phyloP scores from a whole-genome alignment of 2,113 vertebrate species.

The Corythoichthys haematopterus region DNA sequence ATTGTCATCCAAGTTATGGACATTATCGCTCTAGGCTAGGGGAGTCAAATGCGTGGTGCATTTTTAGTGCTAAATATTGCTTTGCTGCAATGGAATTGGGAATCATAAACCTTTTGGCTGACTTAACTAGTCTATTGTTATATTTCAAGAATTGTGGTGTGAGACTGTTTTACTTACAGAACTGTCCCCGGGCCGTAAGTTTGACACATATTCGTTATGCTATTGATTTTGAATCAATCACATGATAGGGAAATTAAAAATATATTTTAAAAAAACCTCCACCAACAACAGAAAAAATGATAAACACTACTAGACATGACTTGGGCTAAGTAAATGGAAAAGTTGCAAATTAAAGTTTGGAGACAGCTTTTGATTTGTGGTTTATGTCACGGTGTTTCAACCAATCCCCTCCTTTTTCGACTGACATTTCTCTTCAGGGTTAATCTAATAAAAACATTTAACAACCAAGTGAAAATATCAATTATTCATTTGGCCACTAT shows the following conservation, averaged over 20 bases:
- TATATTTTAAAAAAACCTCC: neutral
- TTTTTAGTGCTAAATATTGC: too few relatives aligned
- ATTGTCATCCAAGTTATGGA: too few relatives aligned
- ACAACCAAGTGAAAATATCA: neutral
- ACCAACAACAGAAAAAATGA: neutral
- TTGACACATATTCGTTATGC: neutral
- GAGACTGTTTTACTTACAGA: too few relatives aligned
- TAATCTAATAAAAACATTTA: neutral
- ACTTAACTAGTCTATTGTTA: too few relatives aligned
- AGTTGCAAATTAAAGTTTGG: neutral
- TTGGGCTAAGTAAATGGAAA: neutral
- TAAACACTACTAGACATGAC: neutral
- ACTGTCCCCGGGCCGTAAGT: neutral
- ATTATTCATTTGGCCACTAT: slow-evolving; percentile 10
- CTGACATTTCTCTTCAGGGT: neutral
- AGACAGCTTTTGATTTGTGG: neutral
- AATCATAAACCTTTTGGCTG: too few relatives aligned
- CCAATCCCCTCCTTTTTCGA: neutral
- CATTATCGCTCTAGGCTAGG: too few relatives aligned
- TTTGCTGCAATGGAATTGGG: too few relatives aligned
- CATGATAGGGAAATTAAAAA: neutral
- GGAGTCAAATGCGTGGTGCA: too few relatives aligned
- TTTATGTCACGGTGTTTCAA: neutral
- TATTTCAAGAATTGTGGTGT: too few relatives aligned
- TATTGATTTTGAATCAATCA: neutral